Evolutionary conservation across 37 sponge, comb jelly and placozoan genomes (phyloP), one percentile per base, ranked within the genome.

Genomic region (Cliona cf. orientalis): DNA sequence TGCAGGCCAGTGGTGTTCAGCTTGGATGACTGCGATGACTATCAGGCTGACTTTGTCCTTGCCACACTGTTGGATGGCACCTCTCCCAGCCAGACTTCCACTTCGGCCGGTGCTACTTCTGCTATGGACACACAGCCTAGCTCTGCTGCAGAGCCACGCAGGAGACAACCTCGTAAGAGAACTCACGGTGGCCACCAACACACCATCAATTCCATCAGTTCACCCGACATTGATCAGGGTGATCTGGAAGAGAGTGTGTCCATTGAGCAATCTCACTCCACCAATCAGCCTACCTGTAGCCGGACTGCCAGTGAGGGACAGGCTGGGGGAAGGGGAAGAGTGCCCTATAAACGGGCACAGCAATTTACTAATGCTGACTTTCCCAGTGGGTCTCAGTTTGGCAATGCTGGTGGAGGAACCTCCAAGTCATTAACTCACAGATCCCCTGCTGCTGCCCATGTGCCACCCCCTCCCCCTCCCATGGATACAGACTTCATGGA

Each of bases 1-100:
- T 64, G 12, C 42, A 92, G 91, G 53, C 94, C 96, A 9, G 72
- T 95, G 12, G 69, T 95, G 31, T 49, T 92, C 69, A 87, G 87
- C 69, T 60, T 92, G 37, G 89, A 82, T 4, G 71, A 67, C 31
- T 22, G 33, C 26, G 41, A 53, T 0, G 75, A 74, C 2, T 92
- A 74, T 42, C 53, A 72, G 41, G 96, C 86, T 0, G 96, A 95
- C 84, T 80, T 95, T 75, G 96, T 95, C 14, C 53, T 95, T 79
- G 96, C 96, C 36, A 92, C 93, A 42, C 81, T 95, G 3, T 75
- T 80, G 37, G 94, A 89, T 33, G 46, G 74, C 53, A 31, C 43
- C 36, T 5, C 64, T 22, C 3, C 28, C 34, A 23, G 26, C 9
- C 56, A 32, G 22, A 2, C 66, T 4, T 32, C 36, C 40, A 71